phyloP scores from a whole-genome alignment of 2,888 invertebrate species.

The Ornithoptera alexandrae region DNA sequence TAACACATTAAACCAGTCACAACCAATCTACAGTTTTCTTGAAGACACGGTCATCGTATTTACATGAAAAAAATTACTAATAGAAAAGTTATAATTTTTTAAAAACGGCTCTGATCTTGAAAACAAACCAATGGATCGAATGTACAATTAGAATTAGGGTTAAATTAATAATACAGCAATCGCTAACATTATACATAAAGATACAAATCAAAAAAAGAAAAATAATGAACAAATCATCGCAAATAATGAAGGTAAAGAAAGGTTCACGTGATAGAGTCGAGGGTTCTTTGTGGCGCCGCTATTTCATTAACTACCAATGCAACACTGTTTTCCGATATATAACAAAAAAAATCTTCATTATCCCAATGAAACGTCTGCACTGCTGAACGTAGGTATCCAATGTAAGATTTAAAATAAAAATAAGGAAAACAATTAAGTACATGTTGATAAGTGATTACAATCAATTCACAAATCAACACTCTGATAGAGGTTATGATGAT shows the following conservation, averaged over 20 bases:
- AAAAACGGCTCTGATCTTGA: too few species aligned
- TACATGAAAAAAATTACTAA: too few species aligned
- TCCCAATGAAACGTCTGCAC: neutral
- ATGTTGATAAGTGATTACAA: too few species aligned
- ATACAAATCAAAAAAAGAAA: constrained; percentile 48
- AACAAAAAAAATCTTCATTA: neutral
- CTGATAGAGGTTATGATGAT: too few species aligned
- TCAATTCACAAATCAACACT: too few species aligned
- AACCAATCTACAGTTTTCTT: too few species aligned
- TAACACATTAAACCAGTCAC: too few species aligned
- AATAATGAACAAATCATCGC: constrained; percentile 69
- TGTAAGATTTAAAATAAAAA: too few species aligned
- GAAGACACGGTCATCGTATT: too few species aligned
- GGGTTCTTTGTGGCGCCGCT: constrained; percentile 50
- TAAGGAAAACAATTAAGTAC: too few species aligned
- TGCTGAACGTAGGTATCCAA: too few species aligned
- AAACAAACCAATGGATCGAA: neutral
- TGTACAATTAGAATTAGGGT: neutral
- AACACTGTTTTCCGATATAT: neutral
- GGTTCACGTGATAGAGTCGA: constrained; percentile 48
- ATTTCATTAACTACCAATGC: constrained; percentile 56
- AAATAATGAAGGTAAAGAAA: constrained; percentile 69
- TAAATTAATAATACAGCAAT: neutral
- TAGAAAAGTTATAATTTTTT: too few species aligned
- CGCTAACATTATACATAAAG: neutral